Percentiles rank a stretch among this genome's conserved stretches.
Evolutionary conservation across 2,888 invertebrate genomes (phyloP).

Genomic region (Sialis lutaria): DNA sequence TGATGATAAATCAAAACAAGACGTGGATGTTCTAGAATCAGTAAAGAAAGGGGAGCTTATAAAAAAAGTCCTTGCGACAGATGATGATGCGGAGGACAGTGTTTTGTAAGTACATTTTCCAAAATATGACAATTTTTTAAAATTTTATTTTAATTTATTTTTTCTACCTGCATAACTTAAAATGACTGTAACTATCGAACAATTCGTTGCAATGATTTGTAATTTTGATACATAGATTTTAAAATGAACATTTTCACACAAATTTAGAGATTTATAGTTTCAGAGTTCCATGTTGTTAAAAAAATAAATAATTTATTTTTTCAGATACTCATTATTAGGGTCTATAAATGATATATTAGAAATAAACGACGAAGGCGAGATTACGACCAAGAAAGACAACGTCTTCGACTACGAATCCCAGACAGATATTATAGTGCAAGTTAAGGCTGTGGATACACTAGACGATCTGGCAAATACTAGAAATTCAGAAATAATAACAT

Average conservation of each 20-base stretch:
- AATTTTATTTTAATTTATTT: too few species aligned
- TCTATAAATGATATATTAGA: constrained; percentile 19
- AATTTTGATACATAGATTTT: too few species aligned
- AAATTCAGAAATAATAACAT: constrained; percentile 32
- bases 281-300: too few species aligned
- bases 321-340: constrained; percentile 36
- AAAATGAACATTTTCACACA: too few species aligned
- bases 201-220: neutral
- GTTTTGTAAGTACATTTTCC: constrained; percentile 31
- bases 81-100: constrained; percentile 40
- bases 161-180: too few species aligned
- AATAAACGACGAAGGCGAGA: constrained; percentile 36
- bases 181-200: neutral
- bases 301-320: constrained; percentile 6
- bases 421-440: constrained; percentile 29
- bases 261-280: too few species aligned
- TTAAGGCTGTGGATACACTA: constrained; percentile 22
- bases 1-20: constrained; percentile 18
- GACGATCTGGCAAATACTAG: constrained; percentile 14
- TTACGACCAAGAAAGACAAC: constrained; percentile 32
- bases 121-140: neutral
- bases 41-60: constrained; percentile 29
- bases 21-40: constrained; percentile 35
- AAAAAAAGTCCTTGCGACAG: constrained; percentile 35
- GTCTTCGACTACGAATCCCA: constrained; percentile 45